Conservation (phyloP, 2,888 invertebrate genomes). For the Bellardia pandia region DNA sequence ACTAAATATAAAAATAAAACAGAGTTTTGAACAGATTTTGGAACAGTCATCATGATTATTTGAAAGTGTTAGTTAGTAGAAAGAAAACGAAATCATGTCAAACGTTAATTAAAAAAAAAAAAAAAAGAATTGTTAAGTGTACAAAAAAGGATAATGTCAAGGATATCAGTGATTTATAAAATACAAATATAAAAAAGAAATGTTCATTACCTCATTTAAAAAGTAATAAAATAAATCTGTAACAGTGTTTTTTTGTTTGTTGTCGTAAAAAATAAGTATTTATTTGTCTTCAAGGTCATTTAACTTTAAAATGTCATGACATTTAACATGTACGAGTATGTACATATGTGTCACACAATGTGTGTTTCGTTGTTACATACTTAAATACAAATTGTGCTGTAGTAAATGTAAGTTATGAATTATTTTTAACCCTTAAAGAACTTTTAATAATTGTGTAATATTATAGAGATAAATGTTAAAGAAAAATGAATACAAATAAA, state of each 20-base stretch:
- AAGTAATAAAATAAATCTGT: slow-evolving; percentile 23
- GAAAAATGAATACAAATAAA: background rate
- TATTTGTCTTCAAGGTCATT: slow-evolving; percentile 53
- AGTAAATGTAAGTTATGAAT: slow-evolving; percentile 37
- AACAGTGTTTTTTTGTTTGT: slow-evolving; percentile 1
- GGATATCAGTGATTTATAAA: slow-evolving; percentile 6
- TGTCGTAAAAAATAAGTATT: slow-evolving; percentile 3
- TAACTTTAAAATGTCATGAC: slow-evolving; percentile 30
- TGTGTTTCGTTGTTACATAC: background rate
- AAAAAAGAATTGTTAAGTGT: background rate
- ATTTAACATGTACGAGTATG: slow-evolving; percentile 2
- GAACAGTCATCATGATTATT: slow-evolving; percentile 66
- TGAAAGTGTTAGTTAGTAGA: slow-evolving; percentile 54
- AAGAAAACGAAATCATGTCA: background rate
- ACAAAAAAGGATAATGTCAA: slow-evolving; percentile 17
- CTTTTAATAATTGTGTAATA: background rate
- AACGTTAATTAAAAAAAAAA: slow-evolving; percentile 21
- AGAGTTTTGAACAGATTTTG: slow-evolving; percentile 55
- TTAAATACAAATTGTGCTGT: background rate
- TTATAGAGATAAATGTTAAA: background rate
- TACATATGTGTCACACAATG: background rate
- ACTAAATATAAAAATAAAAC: slow-evolving; percentile 64
- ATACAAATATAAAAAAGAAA: background rate
- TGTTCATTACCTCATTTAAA: background rate
- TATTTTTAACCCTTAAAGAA: slow-evolving; percentile 24